phyloP scores from a whole-genome alignment of 2,888 invertebrate genomes.

The Synanthedon formicaeformis region DNA sequence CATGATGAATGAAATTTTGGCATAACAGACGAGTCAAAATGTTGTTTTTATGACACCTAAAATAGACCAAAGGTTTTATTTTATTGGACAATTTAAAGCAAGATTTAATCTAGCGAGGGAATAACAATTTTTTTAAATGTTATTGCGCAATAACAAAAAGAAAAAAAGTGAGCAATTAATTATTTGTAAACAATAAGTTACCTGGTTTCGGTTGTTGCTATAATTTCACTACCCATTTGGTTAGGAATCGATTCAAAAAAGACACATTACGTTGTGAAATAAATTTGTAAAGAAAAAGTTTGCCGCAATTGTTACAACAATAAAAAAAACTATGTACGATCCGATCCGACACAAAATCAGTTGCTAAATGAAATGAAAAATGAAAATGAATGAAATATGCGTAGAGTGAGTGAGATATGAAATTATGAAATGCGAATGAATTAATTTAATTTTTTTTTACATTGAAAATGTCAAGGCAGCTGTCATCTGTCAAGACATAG shows the following conservation, averaged over 20 bases:
- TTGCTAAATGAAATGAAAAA: no score
- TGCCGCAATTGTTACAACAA: no score
- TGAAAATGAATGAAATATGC: no score
- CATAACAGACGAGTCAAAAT: constrained; percentile 18
- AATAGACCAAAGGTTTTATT: constrained; percentile 5
- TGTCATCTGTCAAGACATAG: no score
- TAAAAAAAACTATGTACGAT: no score
- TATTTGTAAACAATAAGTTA: constrained; percentile 1
- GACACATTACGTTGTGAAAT: constrained; percentile 24
- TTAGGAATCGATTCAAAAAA: constrained; percentile 52
- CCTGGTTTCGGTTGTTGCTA: neutral
- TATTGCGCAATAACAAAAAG: constrained; percentile 21
- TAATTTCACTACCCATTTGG: constrained; percentile 61
- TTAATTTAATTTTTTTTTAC: no score
- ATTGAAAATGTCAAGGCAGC: no score
- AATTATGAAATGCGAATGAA: no score
- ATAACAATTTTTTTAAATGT: constrained; percentile 13
- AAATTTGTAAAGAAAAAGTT: no score
- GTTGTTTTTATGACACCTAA: constrained; percentile 6
- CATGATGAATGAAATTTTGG: constrained; percentile 30
- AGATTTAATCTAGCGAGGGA: constrained; percentile 6
- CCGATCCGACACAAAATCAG: no score
- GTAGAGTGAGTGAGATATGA: no score
- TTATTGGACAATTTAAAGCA: constrained; percentile 6
- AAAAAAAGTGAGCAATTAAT: neutral